phyloP scores from a whole-genome alignment of 1,140 invertebrate species.

The Bombus waltoni region DNA sequence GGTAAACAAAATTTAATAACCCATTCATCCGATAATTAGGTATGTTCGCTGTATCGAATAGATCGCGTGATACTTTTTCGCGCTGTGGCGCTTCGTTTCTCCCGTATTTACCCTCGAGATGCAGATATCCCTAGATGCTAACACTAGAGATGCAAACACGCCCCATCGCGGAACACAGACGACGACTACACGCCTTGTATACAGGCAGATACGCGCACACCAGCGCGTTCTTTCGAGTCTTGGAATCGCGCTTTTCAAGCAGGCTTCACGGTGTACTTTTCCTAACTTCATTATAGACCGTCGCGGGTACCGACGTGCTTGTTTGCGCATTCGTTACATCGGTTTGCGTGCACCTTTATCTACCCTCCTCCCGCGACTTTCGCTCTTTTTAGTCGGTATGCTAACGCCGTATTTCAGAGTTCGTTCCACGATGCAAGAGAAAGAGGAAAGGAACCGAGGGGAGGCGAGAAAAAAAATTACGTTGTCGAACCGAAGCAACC shows the following conservation, averaged over 20 bases:
- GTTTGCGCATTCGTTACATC: constrained; percentile 66
- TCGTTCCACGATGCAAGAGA: background rate
- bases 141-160: background rate
- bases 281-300: constrained; percentile 65
- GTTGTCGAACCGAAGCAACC: constrained; percentile 57
- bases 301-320: constrained; percentile 34
- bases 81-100: constrained; percentile 29
- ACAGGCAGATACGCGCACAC: background rate
- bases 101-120: constrained; percentile 61
- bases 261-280: constrained; percentile 59
- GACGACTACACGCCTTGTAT: background rate
- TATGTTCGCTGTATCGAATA: background rate
- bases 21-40: background rate
- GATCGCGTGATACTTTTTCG: constrained; percentile 23
- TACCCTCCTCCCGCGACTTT: constrained; percentile 24
- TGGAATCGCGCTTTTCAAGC: constrained; percentile 40
- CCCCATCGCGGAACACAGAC: constrained; percentile 23
- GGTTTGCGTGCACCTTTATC: constrained; percentile 47
- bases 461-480: constrained; percentile 1
- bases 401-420: constrained; percentile 57
- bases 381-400: constrained; percentile 61
- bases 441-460: background rate
- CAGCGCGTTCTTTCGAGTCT: constrained; percentile 14
- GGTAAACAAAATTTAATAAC: background rate
- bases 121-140: constrained; percentile 45